phyloP scores from a whole-genome alignment of 2,797 vertebrate genomes.

The Muscicapa comitata region DNA sequence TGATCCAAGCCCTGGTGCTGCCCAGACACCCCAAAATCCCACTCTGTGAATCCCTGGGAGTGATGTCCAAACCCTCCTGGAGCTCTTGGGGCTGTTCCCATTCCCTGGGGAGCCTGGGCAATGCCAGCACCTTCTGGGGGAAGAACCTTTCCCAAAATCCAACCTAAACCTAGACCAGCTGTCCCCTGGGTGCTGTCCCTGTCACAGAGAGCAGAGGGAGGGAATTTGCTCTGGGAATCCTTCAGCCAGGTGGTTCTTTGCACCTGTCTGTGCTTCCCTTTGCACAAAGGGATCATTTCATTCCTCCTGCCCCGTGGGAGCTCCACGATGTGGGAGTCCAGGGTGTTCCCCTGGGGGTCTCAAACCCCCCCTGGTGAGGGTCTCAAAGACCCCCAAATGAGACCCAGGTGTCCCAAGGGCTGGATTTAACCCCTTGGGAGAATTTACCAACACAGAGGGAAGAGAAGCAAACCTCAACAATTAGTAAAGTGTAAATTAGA shows the following conservation, averaged over 20 bases:
- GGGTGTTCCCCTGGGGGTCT: no score
- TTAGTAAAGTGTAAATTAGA: no score
- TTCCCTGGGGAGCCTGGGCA: background rate
- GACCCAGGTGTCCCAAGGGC: no score
- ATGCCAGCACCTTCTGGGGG: background rate
- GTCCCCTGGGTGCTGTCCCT: background rate
- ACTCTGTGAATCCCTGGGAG: background rate
- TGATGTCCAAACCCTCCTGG: background rate
- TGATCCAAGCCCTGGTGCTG: background rate
- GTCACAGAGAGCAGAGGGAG: background rate
- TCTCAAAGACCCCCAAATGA: no score
- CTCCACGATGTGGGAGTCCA: no score
- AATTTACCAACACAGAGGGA: no score
- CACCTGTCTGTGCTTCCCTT: background rate
- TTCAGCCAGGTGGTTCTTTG: background rate
- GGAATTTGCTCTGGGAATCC: background rate
- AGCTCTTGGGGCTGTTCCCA: background rate
- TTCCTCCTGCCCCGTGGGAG: background rate
- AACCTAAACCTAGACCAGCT: background rate
- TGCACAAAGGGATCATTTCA: no score
- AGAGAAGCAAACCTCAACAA: no score
- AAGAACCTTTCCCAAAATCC: background rate
- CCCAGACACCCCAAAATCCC: background rate
- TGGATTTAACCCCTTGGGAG: no score
- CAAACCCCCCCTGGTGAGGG: no score